Percentiles rank a stretch among this genome's conserved stretches.
Conservation (phyloP, 2,113 vertebrate genomes). For the Plotosus lineatus region DNA sequence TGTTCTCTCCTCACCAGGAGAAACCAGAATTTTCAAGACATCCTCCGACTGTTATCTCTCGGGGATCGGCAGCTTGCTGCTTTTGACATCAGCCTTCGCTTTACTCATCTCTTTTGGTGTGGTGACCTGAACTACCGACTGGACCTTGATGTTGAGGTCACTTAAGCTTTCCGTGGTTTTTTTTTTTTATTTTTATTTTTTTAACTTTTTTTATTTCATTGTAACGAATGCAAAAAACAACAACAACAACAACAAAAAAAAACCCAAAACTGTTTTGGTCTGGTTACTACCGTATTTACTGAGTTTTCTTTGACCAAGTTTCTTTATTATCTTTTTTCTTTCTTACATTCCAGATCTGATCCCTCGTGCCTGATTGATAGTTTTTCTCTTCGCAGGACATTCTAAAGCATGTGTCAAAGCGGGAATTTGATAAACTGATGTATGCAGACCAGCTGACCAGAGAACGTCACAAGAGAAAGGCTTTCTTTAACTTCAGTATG, state of each 20-base stretch:
- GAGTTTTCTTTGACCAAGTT: not conserved
- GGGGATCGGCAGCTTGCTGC: slow-evolving; percentile 73
- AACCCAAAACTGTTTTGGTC: not conserved
- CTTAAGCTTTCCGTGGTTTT: not conserved
- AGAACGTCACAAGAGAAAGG: slow-evolving; percentile 83
- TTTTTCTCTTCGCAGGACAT: slow-evolving; percentile 73
- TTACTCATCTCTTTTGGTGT: slow-evolving; percentile 81
- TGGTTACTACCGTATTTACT: not conserved
- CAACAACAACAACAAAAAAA: too few species aligned
- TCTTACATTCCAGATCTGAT: not conserved
- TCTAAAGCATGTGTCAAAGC: slow-evolving; percentile 77
- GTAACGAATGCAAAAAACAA: too few species aligned
- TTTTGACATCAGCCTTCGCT: slow-evolving; percentile 78
- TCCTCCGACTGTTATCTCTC: slow-evolving; percentile 74
- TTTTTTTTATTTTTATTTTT: not conserved
- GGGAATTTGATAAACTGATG: slow-evolving; percentile 82
- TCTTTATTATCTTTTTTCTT: too few species aligned
- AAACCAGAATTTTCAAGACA: slow-evolving; percentile 80
- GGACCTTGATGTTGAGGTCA: slow-evolving; percentile 77
- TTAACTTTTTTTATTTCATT: not conserved
- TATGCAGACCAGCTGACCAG: slow-evolving; percentile 82
- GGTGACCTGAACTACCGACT: slow-evolving; percentile 82
- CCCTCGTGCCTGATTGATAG: not conserved
- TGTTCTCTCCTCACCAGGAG: slow-evolving; percentile 62
- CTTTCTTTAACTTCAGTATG: slow-evolving; percentile 85